Base-by-base conservation (phyloP, 1,140 invertebrate species). In the Sinonovacula constricta region DNA sequence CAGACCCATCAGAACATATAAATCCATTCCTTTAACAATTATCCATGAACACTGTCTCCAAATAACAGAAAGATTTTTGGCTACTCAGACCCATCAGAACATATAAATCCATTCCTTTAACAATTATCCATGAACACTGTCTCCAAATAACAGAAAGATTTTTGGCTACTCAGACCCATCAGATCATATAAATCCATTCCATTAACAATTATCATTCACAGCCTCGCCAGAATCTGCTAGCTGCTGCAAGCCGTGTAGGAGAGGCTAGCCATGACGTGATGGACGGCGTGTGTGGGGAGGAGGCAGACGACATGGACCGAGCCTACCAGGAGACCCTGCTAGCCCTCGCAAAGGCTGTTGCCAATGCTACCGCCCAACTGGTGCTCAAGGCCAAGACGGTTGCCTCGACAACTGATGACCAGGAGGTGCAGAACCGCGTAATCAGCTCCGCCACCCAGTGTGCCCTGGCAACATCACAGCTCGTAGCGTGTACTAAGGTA, bases 401-500 rank as follows among this genome's bases (percentile, higher is more conserved):
- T 33, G 92, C 98, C 0, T 95, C 95, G 5, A 96, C 95, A 60
- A 97, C 97, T 86, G 92, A 93, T 26, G 93, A 94, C 76, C 91
- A 93, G 74, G 91, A 88, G 3, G 86, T 92, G 34, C 92, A 93
- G 85, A 98, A 99, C 91, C 93, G 94, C 81, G 97, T 99, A 1
- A 99, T 99, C 82, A 95, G 95, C 12, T 95, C 97, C 0, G 98
- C 98, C 0, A 99, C 97, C 0, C 95, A 99, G 90, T 98, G 97
- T 91, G 98, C 98, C 0, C 92, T 99, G 31, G 97, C 97, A 0
- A 99, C 98, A 0, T 99, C 97, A 34, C 98, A 99, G 89, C 92
- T 99, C 0, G 98, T 99, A 0, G 97, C 98, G 0, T 99, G 97
- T 89, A 96, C 98, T 14, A 99, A 99, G 92, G 95, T 95, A 90